Conservation (phyloP, 2,888 invertebrate genomes). For the Sarcophaga subvicina region DNA sequence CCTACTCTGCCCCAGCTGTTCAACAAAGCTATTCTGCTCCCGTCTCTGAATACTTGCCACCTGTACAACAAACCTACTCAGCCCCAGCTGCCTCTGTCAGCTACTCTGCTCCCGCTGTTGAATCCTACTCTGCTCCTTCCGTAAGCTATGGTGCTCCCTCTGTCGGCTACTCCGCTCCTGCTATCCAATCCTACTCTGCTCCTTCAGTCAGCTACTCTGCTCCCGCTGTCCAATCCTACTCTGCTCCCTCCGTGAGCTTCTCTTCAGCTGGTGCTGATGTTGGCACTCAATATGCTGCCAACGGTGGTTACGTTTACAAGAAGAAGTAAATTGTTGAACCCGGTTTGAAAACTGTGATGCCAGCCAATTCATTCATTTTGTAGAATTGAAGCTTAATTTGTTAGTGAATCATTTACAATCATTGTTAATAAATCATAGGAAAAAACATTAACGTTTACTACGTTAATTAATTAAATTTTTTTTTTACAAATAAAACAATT, state of each 20-base stretch:
- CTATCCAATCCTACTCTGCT: constrained; percentile 65
- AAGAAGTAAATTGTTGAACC: constrained; percentile 73
- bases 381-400: constrained; percentile 52
- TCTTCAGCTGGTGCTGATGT: constrained; percentile 69
- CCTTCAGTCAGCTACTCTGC: constrained; percentile 52
- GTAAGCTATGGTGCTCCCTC: constrained; percentile 55
- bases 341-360: constrained; percentile 46
- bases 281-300: constrained; percentile 79
- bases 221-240: constrained; percentile 47
- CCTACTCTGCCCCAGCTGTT: constrained; percentile 42
- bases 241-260: constrained; percentile 63
- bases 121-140: constrained; percentile 68
- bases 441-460: background rate
- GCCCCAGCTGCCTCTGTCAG: constrained; percentile 61
- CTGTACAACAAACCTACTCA: constrained; percentile 55
- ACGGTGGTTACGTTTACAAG: constrained; percentile 80
- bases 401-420: constrained; percentile 41
- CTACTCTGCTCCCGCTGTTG: constrained; percentile 65
- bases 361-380: constrained; percentile 44
- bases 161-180: constrained; percentile 67
- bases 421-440: constrained; percentile 27
- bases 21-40: constrained; percentile 46
- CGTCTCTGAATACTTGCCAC: constrained; percentile 75
- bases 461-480: constrained; percentile 46
- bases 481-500: constrained; percentile 39